Percentiles rank a stretch among this genome's conserved stretches.
Evolutionary conservation across 92 coral and sea anemone genomes (phyloP).

Genomic region (Hydrozoanthus gracilis): DNA sequence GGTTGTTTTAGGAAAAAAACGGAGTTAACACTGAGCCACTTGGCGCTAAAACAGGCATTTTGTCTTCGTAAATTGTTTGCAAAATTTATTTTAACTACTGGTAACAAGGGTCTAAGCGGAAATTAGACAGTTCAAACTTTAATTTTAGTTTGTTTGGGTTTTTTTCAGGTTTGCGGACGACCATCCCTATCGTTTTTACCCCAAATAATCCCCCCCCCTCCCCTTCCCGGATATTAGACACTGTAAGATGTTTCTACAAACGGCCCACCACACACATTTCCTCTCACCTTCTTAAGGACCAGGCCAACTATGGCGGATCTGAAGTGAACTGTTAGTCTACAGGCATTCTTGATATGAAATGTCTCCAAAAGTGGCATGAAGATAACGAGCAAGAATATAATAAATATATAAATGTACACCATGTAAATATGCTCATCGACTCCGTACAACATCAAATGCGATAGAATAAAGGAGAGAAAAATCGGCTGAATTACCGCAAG

Average conservation of each 20-base stretch:
- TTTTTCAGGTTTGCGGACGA: too few relatives aligned
- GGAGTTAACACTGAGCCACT: not conserved
- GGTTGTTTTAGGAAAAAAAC: not conserved
- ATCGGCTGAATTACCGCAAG: not conserved
- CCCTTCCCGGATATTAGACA: not conserved
- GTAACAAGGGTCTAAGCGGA: not conserved
- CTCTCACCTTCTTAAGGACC: not conserved
- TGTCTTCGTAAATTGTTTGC: not conserved
- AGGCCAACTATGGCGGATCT: not conserved
- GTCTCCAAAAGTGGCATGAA: constrained; percentile 12
- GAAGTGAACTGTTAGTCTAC: not conserved
- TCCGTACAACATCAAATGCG: constrained; percentile 3
- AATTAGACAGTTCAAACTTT: too few relatives aligned
- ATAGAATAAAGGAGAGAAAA: constrained; percentile 7
- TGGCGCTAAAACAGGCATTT: too few relatives aligned
- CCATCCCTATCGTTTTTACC: too few relatives aligned
- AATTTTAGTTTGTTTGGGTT: not conserved
- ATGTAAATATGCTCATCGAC: constrained; percentile 16
- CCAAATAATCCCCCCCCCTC: too few relatives aligned
- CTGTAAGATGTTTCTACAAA: not conserved
- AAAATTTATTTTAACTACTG: not conserved
- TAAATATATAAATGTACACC: not conserved
- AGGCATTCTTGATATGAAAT: not conserved
- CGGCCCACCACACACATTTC: not conserved
- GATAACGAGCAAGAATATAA: constrained; percentile 4